These are phyloP conservation scores for Ptyas mucosa DNA, from an alignment of 2,113 vertebrate species.

Conservation along the genomic window DNA sequence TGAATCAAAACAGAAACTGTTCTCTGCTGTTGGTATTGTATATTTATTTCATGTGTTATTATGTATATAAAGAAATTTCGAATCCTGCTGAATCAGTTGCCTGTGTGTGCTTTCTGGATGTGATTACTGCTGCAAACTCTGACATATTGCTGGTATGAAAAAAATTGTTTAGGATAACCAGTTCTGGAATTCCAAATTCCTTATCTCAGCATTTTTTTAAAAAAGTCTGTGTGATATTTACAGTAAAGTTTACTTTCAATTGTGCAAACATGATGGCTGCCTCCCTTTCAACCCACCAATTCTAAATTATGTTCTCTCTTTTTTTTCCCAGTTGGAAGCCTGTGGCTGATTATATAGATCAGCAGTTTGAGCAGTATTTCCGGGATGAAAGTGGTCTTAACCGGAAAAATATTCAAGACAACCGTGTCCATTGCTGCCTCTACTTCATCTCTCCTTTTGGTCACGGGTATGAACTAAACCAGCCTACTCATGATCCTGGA, in stretches of 20 bases:
- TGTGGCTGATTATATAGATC: constrained; percentile 93
- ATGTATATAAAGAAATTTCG: no score
- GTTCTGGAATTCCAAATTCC: not conserved
- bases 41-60: no score
- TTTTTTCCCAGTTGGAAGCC: constrained; percentile 85
- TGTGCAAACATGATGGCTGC: not conserved
- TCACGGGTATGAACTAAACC: constrained; percentile 77
- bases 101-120: no score
- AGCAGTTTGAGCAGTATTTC: constrained; percentile 99
- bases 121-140: no score
- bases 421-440: constrained; percentile 96
- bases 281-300: not conserved
- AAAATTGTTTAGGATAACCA: not conserved
- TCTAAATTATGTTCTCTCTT: not conserved
- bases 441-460: constrained; percentile 98
- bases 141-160: not conserved
- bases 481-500: not conserved
- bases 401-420: constrained; percentile 97
- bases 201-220: not conserved
- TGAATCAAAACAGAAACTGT: no score
- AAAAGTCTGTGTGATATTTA: not conserved
- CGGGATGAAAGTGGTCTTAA: constrained; percentile 97
- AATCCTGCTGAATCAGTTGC: no score
- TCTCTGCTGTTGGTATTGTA: no score
- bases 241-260: not conserved